These are phyloP conservation scores for Anarhynchus alexandrinus DNA, from an alignment of 2,113 vertebrate genomes.

Conservation along the genomic window DNA sequence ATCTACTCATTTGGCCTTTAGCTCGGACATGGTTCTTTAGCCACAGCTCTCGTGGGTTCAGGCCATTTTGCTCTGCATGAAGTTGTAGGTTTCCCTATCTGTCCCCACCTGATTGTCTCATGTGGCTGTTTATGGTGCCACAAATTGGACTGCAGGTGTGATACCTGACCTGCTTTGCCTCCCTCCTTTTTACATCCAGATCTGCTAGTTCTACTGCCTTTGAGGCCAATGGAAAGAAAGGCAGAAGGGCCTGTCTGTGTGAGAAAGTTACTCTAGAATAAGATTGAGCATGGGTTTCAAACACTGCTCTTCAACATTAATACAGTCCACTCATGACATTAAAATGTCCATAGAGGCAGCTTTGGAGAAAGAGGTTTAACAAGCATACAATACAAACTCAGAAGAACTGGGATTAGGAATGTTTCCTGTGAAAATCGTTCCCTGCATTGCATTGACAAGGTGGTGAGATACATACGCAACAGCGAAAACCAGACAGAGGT, in stretches of 20 bases:
- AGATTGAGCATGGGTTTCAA: neutral
- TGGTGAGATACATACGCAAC: neutral
- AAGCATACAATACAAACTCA: neutral
- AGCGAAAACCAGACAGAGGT: neutral
- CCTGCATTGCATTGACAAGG: rapidly evolving
- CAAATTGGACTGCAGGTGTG: neutral
- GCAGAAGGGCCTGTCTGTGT: neutral
- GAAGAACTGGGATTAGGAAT: neutral
- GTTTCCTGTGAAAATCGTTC: neutral
- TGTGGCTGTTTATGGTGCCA: neutral
- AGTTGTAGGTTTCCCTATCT: neutral
- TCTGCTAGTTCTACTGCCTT: rapidly evolving
- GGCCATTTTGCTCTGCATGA: neutral
- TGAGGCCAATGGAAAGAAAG: neutral
- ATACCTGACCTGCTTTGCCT: neutral
- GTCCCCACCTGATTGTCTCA: neutral
- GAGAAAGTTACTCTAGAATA: neutral
- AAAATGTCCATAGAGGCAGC: neutral
- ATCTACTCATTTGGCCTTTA: neutral
- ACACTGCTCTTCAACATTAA: neutral
- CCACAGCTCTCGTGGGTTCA: neutral
- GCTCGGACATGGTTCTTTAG: rapidly evolving
- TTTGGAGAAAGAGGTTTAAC: neutral
- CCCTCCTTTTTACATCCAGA: neutral
- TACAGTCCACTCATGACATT: neutral